These are phyloP conservation scores for Butorides virescens DNA, from an alignment of 2,113 vertebrate species.

Conservation along the genomic window DNA sequence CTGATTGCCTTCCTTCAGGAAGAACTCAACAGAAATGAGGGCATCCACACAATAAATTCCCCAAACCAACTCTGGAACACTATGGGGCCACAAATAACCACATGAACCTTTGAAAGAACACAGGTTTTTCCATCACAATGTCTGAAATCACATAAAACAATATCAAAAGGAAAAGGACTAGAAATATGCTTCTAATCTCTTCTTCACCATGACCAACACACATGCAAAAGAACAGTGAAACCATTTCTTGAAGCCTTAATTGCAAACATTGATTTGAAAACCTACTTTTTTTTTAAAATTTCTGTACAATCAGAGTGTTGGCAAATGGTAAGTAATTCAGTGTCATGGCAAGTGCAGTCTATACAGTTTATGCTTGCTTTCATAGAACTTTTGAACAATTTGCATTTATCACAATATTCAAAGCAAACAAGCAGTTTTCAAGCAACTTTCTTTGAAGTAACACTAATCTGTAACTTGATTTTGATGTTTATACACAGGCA, in stretches of 20 bases:
- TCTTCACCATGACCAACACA: background rate
- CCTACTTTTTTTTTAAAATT: background rate
- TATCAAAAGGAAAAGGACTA: background rate
- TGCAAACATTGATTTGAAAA: background rate
- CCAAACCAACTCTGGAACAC: background rate
- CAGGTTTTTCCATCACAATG: background rate
- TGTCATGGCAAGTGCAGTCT: background rate
- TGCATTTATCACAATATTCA: background rate
- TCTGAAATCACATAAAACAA: background rate
- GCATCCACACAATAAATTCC: background rate
- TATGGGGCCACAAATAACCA: background rate
- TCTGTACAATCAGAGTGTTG: background rate
- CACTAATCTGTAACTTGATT: background rate
- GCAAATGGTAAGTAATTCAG: background rate
- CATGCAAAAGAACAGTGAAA: background rate
- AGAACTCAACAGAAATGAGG: background rate
- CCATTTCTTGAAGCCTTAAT: background rate
- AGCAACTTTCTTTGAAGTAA: background rate
- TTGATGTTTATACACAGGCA: background rate
- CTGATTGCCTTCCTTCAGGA: background rate
- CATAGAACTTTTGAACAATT: background rate
- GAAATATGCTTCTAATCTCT: background rate
- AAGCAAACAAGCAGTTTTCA: background rate
- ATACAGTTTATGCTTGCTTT: background rate
- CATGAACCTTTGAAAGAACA: background rate